Evolutionary conservation across 2,113 vertebrate genomes (phyloP).

Genomic region (Sula dactylatra): DNA sequence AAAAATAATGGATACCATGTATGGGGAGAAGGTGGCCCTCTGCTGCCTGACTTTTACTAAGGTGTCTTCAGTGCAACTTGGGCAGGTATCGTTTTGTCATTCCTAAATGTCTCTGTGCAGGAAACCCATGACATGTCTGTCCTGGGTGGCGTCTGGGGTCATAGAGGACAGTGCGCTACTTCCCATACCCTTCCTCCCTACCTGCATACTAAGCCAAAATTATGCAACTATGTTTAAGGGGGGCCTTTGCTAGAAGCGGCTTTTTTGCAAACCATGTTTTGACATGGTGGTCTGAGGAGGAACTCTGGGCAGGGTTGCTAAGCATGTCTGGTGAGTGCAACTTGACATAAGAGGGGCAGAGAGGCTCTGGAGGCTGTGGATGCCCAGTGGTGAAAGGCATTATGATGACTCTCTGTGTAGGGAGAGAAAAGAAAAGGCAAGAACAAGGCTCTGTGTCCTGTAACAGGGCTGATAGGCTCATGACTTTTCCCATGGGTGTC

Average conservation of each 20-base stretch:
- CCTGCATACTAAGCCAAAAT: neutral
- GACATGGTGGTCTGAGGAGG: neutral
- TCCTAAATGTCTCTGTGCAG: neutral
- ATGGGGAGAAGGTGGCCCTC: neutral
- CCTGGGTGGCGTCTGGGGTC: neutral
- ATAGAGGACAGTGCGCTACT: rapidly evolving
- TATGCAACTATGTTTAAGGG: neutral
- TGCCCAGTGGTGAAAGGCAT: rapidly evolving
- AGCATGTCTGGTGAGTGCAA: neutral
- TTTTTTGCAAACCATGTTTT: neutral
- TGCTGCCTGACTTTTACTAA: neutral
- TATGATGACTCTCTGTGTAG: neutral
- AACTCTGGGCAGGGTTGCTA: neutral
- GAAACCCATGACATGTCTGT: neutral
- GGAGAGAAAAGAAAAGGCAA: neutral
- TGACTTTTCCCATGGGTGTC: neutral
- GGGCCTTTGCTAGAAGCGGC: neutral
- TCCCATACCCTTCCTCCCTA: neutral
- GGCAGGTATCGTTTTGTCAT: neutral
- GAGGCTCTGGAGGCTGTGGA: neutral
- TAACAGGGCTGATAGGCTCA: neutral
- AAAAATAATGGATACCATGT: neutral
- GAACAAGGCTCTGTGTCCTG: neutral
- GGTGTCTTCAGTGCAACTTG: neutral
- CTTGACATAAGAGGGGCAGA: neutral